Base-by-base conservation (phyloP, 2,888 invertebrate species). In the Hydrotaea diabolus region DNA sequence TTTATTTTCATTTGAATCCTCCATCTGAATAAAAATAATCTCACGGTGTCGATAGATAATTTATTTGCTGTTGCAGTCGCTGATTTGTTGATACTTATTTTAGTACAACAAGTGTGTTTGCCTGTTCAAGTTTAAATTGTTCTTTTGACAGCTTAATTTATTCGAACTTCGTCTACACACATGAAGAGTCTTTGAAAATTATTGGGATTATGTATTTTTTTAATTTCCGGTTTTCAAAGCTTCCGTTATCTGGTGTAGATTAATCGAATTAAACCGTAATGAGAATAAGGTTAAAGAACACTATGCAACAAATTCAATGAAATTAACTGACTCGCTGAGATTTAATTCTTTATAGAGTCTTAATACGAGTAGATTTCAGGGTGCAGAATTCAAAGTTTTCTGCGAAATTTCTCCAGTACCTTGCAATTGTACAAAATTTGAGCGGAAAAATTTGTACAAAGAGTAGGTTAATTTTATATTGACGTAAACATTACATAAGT, bases 61-160 rank as follows among this genome's bases (percentile, higher is more conserved):
- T 71, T 72, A 76, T 82, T 75, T 75, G 21, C 5, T 1, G 9
- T 55, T 55, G 55, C 2, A 8, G 11, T 23, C 2, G 55, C 21
- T 5, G 55, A 39, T 21, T 55, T 55, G 26, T 23, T 71, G 26
- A 19, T 69, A 31, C 23, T 69, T 19, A 0, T 46, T 74, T 31
- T 31, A 0, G 36, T 64, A 36, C 5, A n/a, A 9, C 64, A 31
- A 31, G 23, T 53, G 43, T 26, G 73, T 46, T 49, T 23, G 66
- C n/a, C 11, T 77, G 26, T 49, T 83, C 59, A 59, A 79, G 72
- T 53, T 43, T 66, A 77, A 31, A 74, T 77, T 82, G 77, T 82
- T 82, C 69, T 74, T 77, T 69, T 82, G 73, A 73, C 78, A 83
- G 55, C 13, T 76, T 2, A 83, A 76, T 74, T 78, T 59, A 66